phyloP scores from a whole-genome alignment of 2,888 invertebrate genomes.

The Cacoxenus indagator region DNA sequence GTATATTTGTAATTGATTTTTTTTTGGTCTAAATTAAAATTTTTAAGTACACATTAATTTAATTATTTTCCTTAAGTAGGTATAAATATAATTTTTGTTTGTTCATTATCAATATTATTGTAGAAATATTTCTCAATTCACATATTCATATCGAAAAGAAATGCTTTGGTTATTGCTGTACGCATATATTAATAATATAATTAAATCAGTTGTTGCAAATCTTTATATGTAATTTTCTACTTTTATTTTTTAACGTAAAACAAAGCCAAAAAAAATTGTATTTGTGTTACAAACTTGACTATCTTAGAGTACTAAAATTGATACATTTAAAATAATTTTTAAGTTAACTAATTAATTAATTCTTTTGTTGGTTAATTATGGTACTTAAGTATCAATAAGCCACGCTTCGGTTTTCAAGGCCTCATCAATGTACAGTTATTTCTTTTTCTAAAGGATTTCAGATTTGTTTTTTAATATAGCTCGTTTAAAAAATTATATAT shows the following conservation, averaged over 20 bases:
- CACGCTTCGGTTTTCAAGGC: conserved; percentile 69
- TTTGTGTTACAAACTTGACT: background rate
- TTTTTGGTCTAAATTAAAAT: background rate
- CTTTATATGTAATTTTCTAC: background rate
- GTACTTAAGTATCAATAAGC: conserved; percentile 52
- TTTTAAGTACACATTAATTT: background rate
- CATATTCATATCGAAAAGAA: conserved; percentile 6
- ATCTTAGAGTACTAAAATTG: background rate
- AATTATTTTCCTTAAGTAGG: background rate
- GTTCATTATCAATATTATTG: background rate
- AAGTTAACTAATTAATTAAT: background rate
- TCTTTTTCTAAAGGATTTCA: conserved; percentile 12
- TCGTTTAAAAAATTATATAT: conserved; percentile 8
- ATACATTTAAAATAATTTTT: background rate
- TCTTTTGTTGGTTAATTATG: conserved; percentile 5
- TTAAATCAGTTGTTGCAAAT: conserved; percentile 8
- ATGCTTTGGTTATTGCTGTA: conserved; percentile 23
- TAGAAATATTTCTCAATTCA: background rate
- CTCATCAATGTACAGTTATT: conserved; percentile 56
- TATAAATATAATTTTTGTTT: conserved; percentile 9
- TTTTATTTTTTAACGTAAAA: background rate
- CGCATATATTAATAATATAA: conserved; percentile 14
- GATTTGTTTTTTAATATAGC: conserved; percentile 16
- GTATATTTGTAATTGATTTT: background rate
- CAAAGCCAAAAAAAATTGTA: background rate